These are phyloP conservation scores for Oceanodroma tethys DNA, from an alignment of 2,113 vertebrate genomes.

Conservation along the genomic window DNA sequence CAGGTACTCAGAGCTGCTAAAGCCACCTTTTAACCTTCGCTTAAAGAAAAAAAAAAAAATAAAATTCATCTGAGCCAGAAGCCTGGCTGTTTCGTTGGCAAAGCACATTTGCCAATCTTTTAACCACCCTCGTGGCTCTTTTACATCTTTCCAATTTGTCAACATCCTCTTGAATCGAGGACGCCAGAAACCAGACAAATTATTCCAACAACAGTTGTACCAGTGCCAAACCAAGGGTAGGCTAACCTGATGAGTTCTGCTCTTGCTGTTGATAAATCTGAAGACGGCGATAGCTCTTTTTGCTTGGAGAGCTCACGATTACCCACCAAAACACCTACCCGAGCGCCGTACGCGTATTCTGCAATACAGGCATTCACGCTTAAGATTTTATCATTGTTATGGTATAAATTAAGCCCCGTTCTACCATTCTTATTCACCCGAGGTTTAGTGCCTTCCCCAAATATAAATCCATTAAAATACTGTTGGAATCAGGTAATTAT, in stretches of 20 bases:
- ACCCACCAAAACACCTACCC: neutral
- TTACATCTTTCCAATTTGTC: constrained; percentile 25
- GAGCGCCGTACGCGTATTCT: accelerated
- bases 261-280: neutral
- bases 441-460: neutral
- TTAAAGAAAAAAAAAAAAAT: neutral
- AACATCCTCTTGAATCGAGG: neutral
- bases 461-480: accelerated
- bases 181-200: constrained; percentile 31
- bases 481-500: neutral
- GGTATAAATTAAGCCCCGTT: neutral
- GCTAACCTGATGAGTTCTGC: constrained; percentile 33
- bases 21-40: neutral
- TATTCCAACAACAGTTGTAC: constrained; percentile 6
- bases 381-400: accelerated
- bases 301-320: neutral
- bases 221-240: neutral
- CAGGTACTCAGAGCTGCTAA: neutral
- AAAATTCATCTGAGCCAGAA: neutral
- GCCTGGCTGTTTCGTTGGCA: constrained; percentile 3
- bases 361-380: accelerated
- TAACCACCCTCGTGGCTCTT: constrained; percentile 37
- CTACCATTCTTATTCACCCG: neutral
- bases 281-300: neutral
- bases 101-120: neutral